A percentile compares a stretch with the other conserved stretches of the same genome.
phyloP scores from a whole-genome alignment of 1,140 invertebrate species.

The Hyphantria cunea region DNA sequence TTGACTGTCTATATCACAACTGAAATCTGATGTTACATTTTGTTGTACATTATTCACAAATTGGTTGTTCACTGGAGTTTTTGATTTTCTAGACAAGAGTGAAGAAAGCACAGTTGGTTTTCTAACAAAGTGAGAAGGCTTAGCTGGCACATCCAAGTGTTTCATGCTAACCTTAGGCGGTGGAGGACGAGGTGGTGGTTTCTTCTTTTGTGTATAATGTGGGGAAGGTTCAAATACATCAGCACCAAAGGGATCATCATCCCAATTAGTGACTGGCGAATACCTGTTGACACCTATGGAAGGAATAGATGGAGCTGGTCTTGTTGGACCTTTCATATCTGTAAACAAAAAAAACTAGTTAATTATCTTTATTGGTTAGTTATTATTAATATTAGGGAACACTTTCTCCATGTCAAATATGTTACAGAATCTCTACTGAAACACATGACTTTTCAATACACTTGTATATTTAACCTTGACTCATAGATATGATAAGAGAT shows the following conservation, averaged over 20 bases:
- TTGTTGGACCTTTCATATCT: conserved; percentile 77
- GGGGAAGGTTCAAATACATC: conserved; percentile 77
- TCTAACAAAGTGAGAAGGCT: conserved; percentile 76
- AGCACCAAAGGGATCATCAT: conserved; percentile 73
- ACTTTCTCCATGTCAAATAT: no score
- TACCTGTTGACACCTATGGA: conserved; percentile 56
- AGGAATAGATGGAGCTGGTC: conserved; percentile 71
- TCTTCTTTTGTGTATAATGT: conserved; percentile 72
- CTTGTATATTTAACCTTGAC: not conserved
- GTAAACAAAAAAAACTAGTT: conserved; percentile 11
- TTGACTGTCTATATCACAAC: conserved; percentile 68
- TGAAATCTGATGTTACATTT: conserved; percentile 58
- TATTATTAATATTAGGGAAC: not conserved
- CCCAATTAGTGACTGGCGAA: conserved; percentile 72
- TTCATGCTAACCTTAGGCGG: conserved; percentile 73
- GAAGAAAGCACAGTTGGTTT: conserved; percentile 79
- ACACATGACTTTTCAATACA: not conserved
- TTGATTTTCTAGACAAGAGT: conserved; percentile 67
- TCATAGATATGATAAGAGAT: not conserved
- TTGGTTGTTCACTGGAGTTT: conserved; percentile 54
- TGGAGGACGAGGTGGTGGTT: conserved; percentile 80
- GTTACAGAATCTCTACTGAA: not conserved
- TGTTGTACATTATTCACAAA: conserved; percentile 37
- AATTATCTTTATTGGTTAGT: not conserved
- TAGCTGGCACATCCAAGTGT: conserved; percentile 64